Conservation (phyloP, 2,797 vertebrate genomes). For the Parauchenoglanis ngamensis region DNA sequence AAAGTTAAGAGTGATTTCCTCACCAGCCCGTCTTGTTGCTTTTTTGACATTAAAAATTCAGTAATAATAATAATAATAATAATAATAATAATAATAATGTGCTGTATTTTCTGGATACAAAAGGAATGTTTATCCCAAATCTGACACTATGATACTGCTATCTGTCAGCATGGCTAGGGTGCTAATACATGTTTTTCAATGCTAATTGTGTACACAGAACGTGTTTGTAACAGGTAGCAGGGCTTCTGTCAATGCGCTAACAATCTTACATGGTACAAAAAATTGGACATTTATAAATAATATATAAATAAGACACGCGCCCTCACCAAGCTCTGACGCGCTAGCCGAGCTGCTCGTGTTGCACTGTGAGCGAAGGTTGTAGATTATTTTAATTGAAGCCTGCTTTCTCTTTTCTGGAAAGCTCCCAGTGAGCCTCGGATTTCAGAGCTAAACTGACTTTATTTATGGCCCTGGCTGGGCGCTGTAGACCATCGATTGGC, state of each 20-base stretch:
- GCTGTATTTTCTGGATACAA: background rate
- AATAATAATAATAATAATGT: background rate
- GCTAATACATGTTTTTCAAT: background rate
- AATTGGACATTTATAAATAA: background rate
- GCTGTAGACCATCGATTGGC: slow-evolving; percentile 69
- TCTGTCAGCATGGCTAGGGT: background rate
- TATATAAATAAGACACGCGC: background rate
- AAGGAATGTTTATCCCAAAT: background rate
- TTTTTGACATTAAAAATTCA: too few species aligned
- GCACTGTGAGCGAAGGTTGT: slow-evolving; percentile 2
- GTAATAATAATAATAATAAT: background rate
- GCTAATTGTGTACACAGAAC: background rate
- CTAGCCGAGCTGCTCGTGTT: background rate
- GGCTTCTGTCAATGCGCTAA: too few species aligned
- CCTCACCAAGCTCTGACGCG: background rate
- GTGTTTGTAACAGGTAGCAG: background rate
- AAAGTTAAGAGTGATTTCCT: too few species aligned
- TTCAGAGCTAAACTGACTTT: slow-evolving; percentile 60
- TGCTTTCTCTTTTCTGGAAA: slow-evolving; percentile 23
- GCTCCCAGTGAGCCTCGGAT: slow-evolving; percentile 43
- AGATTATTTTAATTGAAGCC: slow-evolving; percentile 36
- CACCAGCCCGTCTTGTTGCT: too few species aligned
- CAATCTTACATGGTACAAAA: background rate
- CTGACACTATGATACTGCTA: background rate
- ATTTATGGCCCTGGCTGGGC: slow-evolving; percentile 63